Evolutionary conservation across 2,888 invertebrate species (phyloP), one percentile per base, ranked within the genome.

Genomic region (Ellobium chinense): DNA sequence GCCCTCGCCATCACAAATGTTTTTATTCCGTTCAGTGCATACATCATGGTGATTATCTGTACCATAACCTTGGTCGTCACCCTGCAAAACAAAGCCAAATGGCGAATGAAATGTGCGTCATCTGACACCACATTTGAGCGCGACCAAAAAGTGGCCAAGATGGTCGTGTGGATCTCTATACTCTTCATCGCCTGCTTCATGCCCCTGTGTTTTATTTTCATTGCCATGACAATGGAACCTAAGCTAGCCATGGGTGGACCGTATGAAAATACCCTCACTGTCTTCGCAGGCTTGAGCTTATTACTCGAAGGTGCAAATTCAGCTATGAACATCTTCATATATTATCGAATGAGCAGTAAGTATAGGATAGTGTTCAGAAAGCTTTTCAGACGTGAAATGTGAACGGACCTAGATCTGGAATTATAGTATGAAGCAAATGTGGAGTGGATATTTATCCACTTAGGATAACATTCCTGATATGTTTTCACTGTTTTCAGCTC

Each of bases 41-140:
- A 37, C 37, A 18, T 46, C 3, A 7, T 69, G 4, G 37, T 69
- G 3, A 29, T 46, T 29, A 29, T 69, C 1, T 69, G 69, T 24
- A 69, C 69, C 2, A 29, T 27, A 18, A 69, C 46, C 2, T 27
- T 69, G 69, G 69, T 69, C 2, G 69, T 69, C 3, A 69, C 21
- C 24, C 46, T 69, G 46, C 37, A 12, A 2, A 24, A 9, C 24
- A 69, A 29, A 21, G 2, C 39, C 12, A n/a, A 39, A 29, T 69
- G 69, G 69, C 39, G 69, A 3, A 31, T 34, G 2, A 62, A 5
- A 1, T 4, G 1, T 31, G 31, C 29, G 2, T 34, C 29, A 29
- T 29, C 31, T 62, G 62, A 31, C 62, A 62, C 27, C 5, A 21
- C 34, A 31, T 7, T 34, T 1, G 34, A 12, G 1, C 62, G 62